Evolutionary conservation across 2,888 invertebrate species (phyloP).

Genomic region (Linyphia triangularis): DNA sequence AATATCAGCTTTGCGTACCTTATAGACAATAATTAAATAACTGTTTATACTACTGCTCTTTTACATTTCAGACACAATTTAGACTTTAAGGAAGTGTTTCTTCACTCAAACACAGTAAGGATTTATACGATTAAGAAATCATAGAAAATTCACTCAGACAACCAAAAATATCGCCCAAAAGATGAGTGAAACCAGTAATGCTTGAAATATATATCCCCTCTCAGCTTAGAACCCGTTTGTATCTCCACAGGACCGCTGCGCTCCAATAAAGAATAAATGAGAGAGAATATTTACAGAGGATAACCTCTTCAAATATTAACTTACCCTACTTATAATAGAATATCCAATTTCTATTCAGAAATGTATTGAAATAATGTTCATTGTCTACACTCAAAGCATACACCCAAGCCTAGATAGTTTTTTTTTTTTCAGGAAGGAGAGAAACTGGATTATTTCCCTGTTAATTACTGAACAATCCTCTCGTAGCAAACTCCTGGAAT

Average conservation of each 20-base stretch:
- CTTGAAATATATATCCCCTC: neutral
- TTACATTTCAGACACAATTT: too few species aligned
- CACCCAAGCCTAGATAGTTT: neutral
- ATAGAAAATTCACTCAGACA: too few species aligned
- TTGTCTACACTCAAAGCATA: neutral
- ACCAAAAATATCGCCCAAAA: too few species aligned
- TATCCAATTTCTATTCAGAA: neutral
- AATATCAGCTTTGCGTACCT: too few species aligned
- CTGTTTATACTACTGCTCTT: too few species aligned
- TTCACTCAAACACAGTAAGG: too few species aligned
- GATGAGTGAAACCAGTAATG: neutral
- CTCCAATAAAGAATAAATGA: neutral
- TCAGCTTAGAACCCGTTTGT: neutral
- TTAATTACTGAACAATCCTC: constrained; percentile 3
- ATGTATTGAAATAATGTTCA: neutral
- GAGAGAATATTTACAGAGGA: constrained; percentile 3
- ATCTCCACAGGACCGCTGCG: neutral
- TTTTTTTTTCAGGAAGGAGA: neutral
- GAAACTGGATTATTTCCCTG: neutral
- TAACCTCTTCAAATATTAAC: constrained; percentile 3
- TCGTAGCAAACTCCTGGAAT: neutral
- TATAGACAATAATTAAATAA: too few species aligned
- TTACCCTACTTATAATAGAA: neutral
- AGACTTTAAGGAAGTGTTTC: too few species aligned
- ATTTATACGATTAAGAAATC: too few species aligned